These are phyloP conservation scores for Falco naumanni DNA, from an alignment of 2,797 vertebrate genomes.

Conservation along the genomic window DNA sequence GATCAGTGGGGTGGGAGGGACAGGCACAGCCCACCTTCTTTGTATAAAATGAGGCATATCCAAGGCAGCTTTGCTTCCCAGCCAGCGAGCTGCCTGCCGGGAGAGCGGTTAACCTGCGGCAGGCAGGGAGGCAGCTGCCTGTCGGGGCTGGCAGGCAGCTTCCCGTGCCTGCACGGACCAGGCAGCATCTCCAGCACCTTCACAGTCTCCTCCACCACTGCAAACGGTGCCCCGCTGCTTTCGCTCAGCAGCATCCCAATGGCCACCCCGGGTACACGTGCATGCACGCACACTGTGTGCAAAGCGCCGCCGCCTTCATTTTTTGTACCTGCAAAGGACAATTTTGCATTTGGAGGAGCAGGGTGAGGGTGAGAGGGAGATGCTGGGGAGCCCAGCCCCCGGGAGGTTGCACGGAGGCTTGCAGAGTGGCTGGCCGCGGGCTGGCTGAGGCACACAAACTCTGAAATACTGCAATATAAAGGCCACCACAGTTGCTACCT, in stretches of 20 bases:
- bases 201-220: background rate
- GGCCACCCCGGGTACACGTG: background rate
- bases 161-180: fast-evolving
- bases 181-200: background rate
- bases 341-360: fast-evolving
- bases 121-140: background rate
- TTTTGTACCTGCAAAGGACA: background rate
- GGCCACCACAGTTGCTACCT: background rate
- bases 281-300: fast-evolving
- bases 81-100: background rate
- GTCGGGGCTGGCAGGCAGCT: background rate
- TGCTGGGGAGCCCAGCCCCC: fast-evolving
- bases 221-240: fast-evolving
- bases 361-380: background rate
- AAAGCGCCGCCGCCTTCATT: fast-evolving
- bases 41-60: slow-evolving; percentile 16
- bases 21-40: slow-evolving; percentile 51
- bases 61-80: background rate
- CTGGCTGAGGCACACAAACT: background rate
- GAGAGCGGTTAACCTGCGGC: background rate
- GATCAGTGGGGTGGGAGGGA: slow-evolving; percentile 49
- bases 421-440: fast-evolving
- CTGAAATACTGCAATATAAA: background rate
- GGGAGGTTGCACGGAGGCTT: background rate
- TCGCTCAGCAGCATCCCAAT: background rate